Evolutionary conservation across 2,113 vertebrate genomes (phyloP).

Genomic region (Bagarius yarrelli): DNA sequence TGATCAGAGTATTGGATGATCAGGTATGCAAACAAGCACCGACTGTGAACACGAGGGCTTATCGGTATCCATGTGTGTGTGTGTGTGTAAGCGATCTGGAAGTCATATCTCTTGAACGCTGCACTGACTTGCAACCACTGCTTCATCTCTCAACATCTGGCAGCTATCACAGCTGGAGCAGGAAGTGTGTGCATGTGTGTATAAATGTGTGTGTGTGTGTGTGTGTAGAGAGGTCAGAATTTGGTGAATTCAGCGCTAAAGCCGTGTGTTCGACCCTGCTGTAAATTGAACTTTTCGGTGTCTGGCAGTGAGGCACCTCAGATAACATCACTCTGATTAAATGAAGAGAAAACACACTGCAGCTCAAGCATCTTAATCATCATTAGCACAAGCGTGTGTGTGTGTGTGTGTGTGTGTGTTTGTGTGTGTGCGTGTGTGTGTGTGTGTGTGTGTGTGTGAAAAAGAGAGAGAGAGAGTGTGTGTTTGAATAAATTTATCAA

Average conservation of each 20-base stretch:
- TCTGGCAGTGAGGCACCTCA: constrained; percentile 35
- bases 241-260: constrained; percentile 39
- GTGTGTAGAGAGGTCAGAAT: constrained; percentile 4
- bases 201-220: constrained; percentile 21
- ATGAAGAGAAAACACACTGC: constrained; percentile 24
- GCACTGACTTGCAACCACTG: constrained; percentile 33
- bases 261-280: constrained; percentile 13
- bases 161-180: constrained; percentile 50
- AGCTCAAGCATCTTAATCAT: constrained; percentile 39
- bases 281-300: constrained; percentile 14
- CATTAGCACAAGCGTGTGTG: constrained; percentile 33
- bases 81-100: neutral
- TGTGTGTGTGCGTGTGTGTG: constrained; percentile 6
- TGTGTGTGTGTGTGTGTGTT: constrained; percentile 33
- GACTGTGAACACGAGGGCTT: neutral
- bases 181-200: constrained; percentile 37
- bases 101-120: constrained; percentile 28
- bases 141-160: constrained; percentile 48
- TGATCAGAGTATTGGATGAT: constrained; percentile 26
- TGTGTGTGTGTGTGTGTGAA: neutral
- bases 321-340: constrained; percentile 46
- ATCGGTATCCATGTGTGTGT: constrained; percentile 33
- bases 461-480: constrained; percentile 23
- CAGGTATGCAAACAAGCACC: constrained; percentile 26
- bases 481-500: constrained; percentile 47